A percentile compares a stretch with the other conserved stretches of the same genome.
phyloP scores from a whole-genome alignment of 2,888 invertebrate species.

The Spilarctia lutea region DNA sequence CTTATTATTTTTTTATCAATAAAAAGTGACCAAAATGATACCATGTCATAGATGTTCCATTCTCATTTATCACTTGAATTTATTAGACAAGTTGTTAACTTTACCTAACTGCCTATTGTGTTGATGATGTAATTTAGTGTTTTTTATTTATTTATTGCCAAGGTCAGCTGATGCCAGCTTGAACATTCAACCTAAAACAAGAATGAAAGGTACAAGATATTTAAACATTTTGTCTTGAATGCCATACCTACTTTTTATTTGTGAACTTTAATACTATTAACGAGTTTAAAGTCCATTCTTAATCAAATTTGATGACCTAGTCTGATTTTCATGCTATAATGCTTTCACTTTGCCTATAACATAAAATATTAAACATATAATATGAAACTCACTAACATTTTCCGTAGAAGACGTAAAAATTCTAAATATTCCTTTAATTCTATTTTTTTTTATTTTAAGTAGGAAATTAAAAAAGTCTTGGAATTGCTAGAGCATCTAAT shows the following conservation, averaged over 20 bases:
- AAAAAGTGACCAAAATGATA: not conserved
- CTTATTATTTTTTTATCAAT: not conserved
- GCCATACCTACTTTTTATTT: conserved; percentile 39
- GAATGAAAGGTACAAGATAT: conserved; percentile 73
- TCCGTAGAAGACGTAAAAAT: not conserved
- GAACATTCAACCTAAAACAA: conserved; percentile 58
- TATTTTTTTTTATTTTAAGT: not conserved
- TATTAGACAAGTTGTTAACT: conserved; percentile 22
- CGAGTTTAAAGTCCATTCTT: conserved; percentile 9
- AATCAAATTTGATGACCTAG: not conserved
- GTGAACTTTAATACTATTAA: conserved; percentile 28
- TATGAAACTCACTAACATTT: conserved; percentile 18
- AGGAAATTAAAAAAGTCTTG: not conserved
- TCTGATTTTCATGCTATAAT: conserved; percentile 10
- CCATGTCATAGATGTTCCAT: not conserved
- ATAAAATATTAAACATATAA: conserved; percentile 8
- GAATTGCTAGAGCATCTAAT: not conserved
- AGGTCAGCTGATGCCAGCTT: conserved; percentile 59
- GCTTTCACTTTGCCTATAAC: conserved; percentile 11
- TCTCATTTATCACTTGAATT: not conserved
- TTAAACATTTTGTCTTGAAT: conserved; percentile 41
- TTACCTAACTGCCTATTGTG: conserved; percentile 18
- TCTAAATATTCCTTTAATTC: not conserved
- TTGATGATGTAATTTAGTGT: conserved; percentile 52
- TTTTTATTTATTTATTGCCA: conserved; percentile 57